These are phyloP conservation scores for Sebastes minor DNA, from an alignment of 2,797 vertebrate genomes.

Conservation along the genomic window DNA sequence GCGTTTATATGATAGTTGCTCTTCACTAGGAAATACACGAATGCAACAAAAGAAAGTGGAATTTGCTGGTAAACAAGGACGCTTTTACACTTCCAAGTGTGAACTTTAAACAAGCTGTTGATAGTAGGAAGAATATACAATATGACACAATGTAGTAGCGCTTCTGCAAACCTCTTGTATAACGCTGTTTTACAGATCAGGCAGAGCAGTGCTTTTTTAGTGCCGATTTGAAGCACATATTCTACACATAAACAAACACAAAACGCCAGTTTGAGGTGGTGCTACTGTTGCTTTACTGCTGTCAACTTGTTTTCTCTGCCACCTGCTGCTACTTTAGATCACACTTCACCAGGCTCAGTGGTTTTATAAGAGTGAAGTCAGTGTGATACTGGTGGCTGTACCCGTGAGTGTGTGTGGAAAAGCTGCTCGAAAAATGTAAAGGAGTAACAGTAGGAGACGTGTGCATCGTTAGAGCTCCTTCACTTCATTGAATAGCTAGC, in stretches of 20 bases:
- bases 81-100: constrained; percentile 1
- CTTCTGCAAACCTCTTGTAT: background rate
- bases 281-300: constrained; percentile 4
- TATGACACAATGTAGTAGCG: background rate
- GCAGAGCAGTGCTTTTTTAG: background rate
- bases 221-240: background rate
- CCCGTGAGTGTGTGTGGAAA: background rate
- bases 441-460: background rate
- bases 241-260: constrained; percentile 8
- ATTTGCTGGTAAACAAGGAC: background rate
- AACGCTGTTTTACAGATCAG: background rate
- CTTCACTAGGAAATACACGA: background rate
- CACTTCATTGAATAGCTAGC: constrained; percentile 13
- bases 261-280: background rate
- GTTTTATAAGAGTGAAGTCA: constrained; percentile 9
- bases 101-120: constrained; percentile 16
- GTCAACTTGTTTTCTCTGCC: constrained; percentile 7
- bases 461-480: constrained; percentile 8
- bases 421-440: background rate
- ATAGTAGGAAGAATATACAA: background rate
- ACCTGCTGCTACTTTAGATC: constrained; percentile 34
- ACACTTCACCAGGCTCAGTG: background rate
- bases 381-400: constrained; percentile 2
- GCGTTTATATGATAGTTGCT: background rate
- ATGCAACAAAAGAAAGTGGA: background rate